Base-by-base conservation (phyloP, 2,888 invertebrate genomes). In the Nowickia ferox region DNA sequence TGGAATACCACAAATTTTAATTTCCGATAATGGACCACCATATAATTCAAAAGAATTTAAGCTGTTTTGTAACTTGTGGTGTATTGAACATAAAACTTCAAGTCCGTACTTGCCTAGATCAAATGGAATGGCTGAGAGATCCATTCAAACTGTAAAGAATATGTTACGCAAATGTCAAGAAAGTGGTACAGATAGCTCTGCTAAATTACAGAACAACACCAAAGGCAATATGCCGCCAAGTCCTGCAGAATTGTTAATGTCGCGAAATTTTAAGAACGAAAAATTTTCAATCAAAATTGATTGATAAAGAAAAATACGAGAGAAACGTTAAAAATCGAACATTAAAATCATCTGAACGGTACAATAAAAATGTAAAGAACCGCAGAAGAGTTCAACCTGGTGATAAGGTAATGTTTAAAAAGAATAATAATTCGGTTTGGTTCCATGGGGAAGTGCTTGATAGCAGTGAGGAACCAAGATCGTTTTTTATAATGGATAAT, bases 1-100 rank as follows among this genome's bases (percentile, higher is more conserved):
- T 40, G 61, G 61, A 4, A 61, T 61, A 17, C 61, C 61, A 13
- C n/a, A 17, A 10, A 42, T 61, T 17, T 44, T 63, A 8, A 44
- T 63, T 8, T 63, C 63, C 6, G 63, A 63, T 44, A 63, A 42
- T 13, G 44, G 63, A 6, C 22, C 63, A 1, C 63, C 42, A 13
- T 63, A 13, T 13, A 63, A 63, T 15, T 63, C 44, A 9, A 44
- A 22, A 44, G 63, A 63, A 44, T 63, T 44, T 44, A 63, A 22
- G 13, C 2, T 22, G n/a, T n/a, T n/a, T n/a, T n/a, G 22, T 22
- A 9, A 19, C 5, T 13, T 13, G 2, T 63, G 63, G 44, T 19
- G 61, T 17, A 61, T 61, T 42, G 42, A 61, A 9, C 42, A 42
- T 15, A 61, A 42, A 13, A 61, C 61, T 10, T 61, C 61, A 22